Conservation (phyloP, 23 tunicate genomes). For the Botrylloides violaceus region DNA sequence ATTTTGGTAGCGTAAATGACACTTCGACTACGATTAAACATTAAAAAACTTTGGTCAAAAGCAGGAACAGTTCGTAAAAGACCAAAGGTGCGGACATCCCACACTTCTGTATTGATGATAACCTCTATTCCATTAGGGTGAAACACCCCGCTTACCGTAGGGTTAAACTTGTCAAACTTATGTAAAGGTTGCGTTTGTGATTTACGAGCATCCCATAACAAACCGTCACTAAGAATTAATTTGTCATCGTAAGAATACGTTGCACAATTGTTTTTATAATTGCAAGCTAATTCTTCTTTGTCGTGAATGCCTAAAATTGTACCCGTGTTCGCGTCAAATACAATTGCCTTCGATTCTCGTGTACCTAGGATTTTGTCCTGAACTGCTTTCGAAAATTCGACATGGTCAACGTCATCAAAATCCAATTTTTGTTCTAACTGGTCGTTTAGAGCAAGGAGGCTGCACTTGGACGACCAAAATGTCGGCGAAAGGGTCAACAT, state of each 20-base stretch:
- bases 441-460: constrained; percentile 9
- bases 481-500: constrained; percentile 2
- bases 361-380: constrained; percentile 63
- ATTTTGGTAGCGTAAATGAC: constrained; percentile 41
- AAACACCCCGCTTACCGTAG: constrained; percentile 58
- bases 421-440: constrained; percentile 28
- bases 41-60: constrained; percentile 54
- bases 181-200: constrained; percentile 46
- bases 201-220: constrained; percentile 66
- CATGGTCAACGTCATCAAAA: constrained; percentile 27
- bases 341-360: constrained; percentile 36
- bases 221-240: constrained; percentile 45
- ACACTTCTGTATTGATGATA: constrained; percentile 74
- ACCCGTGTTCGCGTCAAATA: constrained; percentile 52
- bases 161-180: constrained; percentile 66
- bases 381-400: constrained; percentile 53
- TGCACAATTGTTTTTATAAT: constrained; percentile 43
- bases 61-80: constrained; percentile 65
- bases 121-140: constrained; percentile 76
- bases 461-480: constrained; percentile 13
- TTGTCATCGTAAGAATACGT: constrained; percentile 70
- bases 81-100: constrained; percentile 81
- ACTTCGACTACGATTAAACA: constrained; percentile 44
- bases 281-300: constrained; percentile 20
- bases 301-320: constrained; percentile 29